Evolutionary conservation across 53 echinoderm and acorn worm species (phyloP), one percentile per base, ranked within the genome.

Genomic region (Holothuria scabra): DNA sequence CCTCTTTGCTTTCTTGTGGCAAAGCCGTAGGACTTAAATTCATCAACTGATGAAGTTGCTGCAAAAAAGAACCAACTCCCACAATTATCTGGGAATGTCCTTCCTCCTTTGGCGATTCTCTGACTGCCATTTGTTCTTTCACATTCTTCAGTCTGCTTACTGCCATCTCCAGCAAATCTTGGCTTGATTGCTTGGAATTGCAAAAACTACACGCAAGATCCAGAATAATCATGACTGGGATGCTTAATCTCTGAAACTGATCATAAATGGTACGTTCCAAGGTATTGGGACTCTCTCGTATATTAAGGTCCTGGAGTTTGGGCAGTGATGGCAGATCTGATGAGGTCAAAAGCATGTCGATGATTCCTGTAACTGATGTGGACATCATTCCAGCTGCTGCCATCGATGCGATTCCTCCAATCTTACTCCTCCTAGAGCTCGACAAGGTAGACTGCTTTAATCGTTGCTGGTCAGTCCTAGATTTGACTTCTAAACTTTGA

Each of bases 351-450:
- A 93, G 88, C 46, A 92, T 90, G 46, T 94, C 94, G 0, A 97
- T 87, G 14, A 97, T 66, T 10, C 92, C 89, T 0, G 89, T 85
- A 18, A 90, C 75, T 2, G 97, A 92, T 44, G 90, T 57, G 12
- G 97, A 92, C 32, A 93, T 90, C 64, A 94, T 81, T 16, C 94
- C 94, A 9, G 94, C 88, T 6, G 90, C 91, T 63, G 97, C 97
- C 5, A 97, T 91, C 1, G 79, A 79, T 14, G 90, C 96, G 34
- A 96, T 96, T 85, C 84, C 76, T 8, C 80, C 61, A 9, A 69
- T 52, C 4, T 37, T 31, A 28, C 71, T 80, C 28, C 59, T 48
- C 34, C 33, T 19, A 25, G 72, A 21, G 32, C 31, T 60, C 0
- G 79, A 13, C 31, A 60, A 71, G 29, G 49, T 57, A 8, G n/a